Evolutionary conservation across 1,140 invertebrate genomes (phyloP), one percentile per base, ranked within the genome.

Genomic region (Ostrea edulis): DNA sequence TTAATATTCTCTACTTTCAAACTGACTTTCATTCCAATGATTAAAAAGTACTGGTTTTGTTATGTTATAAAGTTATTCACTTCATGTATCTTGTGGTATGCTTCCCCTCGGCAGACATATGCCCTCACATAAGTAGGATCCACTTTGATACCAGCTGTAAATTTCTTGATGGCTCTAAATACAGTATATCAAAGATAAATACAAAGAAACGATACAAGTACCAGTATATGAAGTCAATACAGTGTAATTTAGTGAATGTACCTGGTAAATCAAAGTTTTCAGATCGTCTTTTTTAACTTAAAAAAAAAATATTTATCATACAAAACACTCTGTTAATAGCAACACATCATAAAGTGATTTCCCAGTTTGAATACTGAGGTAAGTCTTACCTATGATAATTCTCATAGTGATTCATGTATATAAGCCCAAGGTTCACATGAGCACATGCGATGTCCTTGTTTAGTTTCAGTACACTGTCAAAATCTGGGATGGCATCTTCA

Each of bases 401-500:
- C 84, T 93, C 90, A 81, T 93, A 92, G 58, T 93, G 93, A 22
- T 89, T 94, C 92, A 95, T 93, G 90, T 93, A 94, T 44, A 95
- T 95, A 12, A 95, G 92, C 7, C 94, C 95, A 8, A 95, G 92
- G 83, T 95, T 95, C 20, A 94, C 92, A 89, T 94, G 94, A 52
- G 94, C 94, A 89, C 91, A 91, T n/a, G 94, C 93, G 44, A 93
- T 92, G 82, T 95, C 93, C 83, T 94, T 94, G 88, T 94, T 93
- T 84, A 95, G 90, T 83, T 93, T 94, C n/a, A 95, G 90, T 8
- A 94, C 93, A 90, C 93, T 92, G 89, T 95, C 94, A 92, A 95
- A 95, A 89, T 95, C 95, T 52, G 94, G 92, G 20, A 94, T 94
- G 17, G 95, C 94, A 91, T 95, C 94, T 86, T 95, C 94, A 82